These are phyloP conservation scores for Hymenochirus boettgeri DNA, from an alignment of 2,113 vertebrate genomes.

Conservation along the genomic window DNA sequence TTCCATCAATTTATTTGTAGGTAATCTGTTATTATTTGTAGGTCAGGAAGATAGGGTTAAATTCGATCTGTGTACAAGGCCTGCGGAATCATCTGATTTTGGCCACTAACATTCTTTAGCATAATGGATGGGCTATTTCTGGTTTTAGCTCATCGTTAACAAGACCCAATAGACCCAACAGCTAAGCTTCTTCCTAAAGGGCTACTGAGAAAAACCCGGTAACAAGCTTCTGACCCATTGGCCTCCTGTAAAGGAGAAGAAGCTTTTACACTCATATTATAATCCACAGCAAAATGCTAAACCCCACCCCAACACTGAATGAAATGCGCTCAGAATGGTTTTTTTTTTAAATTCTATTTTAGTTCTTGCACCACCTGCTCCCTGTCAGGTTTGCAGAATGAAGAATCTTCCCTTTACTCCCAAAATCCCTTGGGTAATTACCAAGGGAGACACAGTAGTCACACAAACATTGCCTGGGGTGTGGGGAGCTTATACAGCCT, in stretches of 20 bases:
- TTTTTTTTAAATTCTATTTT: slow-evolving; percentile 17
- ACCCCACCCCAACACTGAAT: slow-evolving; percentile 8
- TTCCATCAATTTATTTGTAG: no score
- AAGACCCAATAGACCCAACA: no score
- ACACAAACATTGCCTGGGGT: slow-evolving; percentile 30
- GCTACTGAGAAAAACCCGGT: no score
- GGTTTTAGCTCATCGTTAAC: no score
- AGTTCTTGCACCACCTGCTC: slow-evolving; percentile 25
- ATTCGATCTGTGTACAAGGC: no score
- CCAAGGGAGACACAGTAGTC: slow-evolving; percentile 25
- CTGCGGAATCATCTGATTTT: no score
- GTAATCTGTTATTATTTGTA: no score
- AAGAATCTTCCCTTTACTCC: slow-evolving; percentile 32
- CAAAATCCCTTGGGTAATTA: slow-evolving; percentile 29
- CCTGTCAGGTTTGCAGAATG: slow-evolving; percentile 31
- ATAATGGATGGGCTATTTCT: no score
- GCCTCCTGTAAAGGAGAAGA: background rate
- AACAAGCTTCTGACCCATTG: no score
- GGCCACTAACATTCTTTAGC: no score
- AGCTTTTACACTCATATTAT: background rate
- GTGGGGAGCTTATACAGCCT: slow-evolving; percentile 14
- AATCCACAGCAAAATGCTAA: slow-evolving; percentile 1
- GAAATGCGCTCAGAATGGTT: background rate
- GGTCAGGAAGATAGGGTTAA: no score
- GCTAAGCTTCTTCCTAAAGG: no score